A percentile compares a stretch with the other conserved stretches of the same genome.
Evolutionary conservation across 2,888 invertebrate species (phyloP).

Genomic region (Papilio protenor): DNA sequence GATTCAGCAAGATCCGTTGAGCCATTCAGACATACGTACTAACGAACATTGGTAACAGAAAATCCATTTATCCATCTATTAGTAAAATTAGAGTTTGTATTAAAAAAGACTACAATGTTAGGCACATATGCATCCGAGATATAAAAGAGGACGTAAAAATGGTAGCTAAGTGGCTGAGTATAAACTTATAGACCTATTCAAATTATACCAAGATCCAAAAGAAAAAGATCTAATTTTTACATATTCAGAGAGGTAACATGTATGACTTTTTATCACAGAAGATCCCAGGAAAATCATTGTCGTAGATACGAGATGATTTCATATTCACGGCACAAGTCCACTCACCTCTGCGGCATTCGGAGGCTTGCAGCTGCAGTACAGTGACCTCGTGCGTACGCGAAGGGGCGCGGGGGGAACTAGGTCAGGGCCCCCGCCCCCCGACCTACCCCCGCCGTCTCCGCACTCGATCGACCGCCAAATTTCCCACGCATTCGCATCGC

Average conservation of each 20-base stretch:
- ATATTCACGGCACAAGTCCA: conserved; percentile 60
- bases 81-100: too few species aligned
- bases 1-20: too few species aligned
- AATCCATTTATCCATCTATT: too few species aligned
- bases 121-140: too few species aligned
- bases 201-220: background rate
- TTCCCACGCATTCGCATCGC: conserved; percentile 69
- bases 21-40: too few species aligned
- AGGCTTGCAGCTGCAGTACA: conserved; percentile 82
- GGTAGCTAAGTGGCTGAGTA: too few species aligned
- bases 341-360: conserved; percentile 76
- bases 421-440: conserved; percentile 71
- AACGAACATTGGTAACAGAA: too few species aligned
- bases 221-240: background rate
- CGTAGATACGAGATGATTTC: conserved; percentile 41
- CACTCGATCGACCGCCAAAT: conserved; percentile 81
- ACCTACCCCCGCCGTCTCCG: conserved; percentile 58
- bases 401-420: conserved; percentile 56
- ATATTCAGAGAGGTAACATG: background rate
- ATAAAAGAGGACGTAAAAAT: too few species aligned
- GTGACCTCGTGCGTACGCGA: conserved; percentile 82
- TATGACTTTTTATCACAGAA: conserved; percentile 40
- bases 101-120: too few species aligned
- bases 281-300: conserved; percentile 45
- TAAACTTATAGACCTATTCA: background rate